A percentile compares a stretch with the other conserved stretches of the same genome.
Evolutionary conservation across 1,140 invertebrate species (phyloP).

Genomic region (Leucophenga varia): DNA sequence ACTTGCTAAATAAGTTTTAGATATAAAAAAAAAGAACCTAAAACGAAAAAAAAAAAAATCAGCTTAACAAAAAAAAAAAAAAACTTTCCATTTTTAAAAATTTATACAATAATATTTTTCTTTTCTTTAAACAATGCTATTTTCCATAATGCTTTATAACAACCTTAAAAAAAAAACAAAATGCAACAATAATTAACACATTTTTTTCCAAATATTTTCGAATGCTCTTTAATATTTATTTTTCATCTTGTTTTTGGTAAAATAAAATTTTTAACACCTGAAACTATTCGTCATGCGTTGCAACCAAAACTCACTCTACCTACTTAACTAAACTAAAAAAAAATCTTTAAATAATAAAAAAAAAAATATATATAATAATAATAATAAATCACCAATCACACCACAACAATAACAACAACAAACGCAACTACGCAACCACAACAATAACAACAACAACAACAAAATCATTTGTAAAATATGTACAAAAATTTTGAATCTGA

Average conservation of each 20-base stretch:
- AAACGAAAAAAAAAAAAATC: background rate
- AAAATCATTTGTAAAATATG: too few species aligned
- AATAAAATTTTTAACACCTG: background rate
- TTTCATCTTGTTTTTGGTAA: background rate
- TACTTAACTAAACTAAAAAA: slow-evolving; percentile 12
- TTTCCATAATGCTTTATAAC: too few species aligned
- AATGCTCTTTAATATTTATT: slow-evolving; percentile 2
- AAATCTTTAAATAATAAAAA: slow-evolving; percentile 14
- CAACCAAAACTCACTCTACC: slow-evolving; percentile 4
- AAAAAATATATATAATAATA: slow-evolving; percentile 4
- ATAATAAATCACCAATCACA: slow-evolving; percentile 7
- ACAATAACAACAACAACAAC: too few species aligned
- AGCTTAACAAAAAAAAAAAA: slow-evolving; percentile 2
- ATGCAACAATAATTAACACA: slow-evolving; percentile 1
- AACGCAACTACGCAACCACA: too few species aligned
- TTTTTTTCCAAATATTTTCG: background rate
- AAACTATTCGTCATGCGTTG: background rate
- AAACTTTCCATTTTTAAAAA: background rate
- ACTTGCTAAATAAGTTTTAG: background rate
- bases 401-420: background rate
- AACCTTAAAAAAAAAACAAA: slow-evolving; percentile 19
- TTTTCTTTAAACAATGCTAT: too few species aligned
- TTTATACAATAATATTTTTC: too few species aligned
- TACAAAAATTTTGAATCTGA: too few species aligned
- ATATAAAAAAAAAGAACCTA: background rate